Evolutionary conservation across 2,113 vertebrate genomes (phyloP).

Genomic region (Speoplatyrhinus poulsoni): DNA sequence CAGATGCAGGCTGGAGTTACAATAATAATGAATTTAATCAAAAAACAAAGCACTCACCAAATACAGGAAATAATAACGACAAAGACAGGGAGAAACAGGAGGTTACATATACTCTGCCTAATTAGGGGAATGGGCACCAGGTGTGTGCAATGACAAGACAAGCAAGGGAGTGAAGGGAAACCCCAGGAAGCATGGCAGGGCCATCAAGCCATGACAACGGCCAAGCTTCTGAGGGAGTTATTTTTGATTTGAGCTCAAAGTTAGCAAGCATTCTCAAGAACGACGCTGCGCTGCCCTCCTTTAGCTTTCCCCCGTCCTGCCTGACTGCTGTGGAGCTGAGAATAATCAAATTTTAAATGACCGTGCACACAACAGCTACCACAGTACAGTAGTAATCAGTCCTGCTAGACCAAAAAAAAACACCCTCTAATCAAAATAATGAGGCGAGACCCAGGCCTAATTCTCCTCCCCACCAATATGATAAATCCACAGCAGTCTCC

Average conservation of each 20-base stretch:
- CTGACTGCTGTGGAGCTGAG: constrained; percentile 35
- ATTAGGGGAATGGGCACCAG: too few relatives aligned
- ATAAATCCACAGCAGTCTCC: constrained; percentile 59
- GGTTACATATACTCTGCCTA: too few relatives aligned
- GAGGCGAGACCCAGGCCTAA: constrained; percentile 48
- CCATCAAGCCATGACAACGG: too few relatives aligned
- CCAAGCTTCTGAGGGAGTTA: background rate
- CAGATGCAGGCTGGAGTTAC: too few relatives aligned
- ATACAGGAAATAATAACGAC: too few relatives aligned
- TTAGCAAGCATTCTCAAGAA: background rate
- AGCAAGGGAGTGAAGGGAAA: too few relatives aligned
- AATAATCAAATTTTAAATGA: constrained; percentile 78
- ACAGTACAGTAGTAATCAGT: constrained; percentile 61
- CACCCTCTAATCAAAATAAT: constrained; percentile 29
- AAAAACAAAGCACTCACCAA: too few relatives aligned
- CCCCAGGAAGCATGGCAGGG: too few relatives aligned
- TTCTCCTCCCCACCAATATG: constrained; percentile 55
- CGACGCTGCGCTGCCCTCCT: constrained; percentile 45
- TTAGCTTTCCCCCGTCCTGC: constrained; percentile 29
- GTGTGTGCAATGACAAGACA: too few relatives aligned
- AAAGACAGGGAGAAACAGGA: too few relatives aligned
- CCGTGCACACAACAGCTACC: constrained; percentile 66
- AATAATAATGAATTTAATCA: too few relatives aligned
- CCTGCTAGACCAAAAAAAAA: constrained; percentile 36
- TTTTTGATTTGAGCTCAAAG: background rate